A percentile compares a stretch with the other conserved stretches of the same genome.
Conservation (phyloP, 1,140 invertebrate genomes). For the Drosophila truncata region DNA sequence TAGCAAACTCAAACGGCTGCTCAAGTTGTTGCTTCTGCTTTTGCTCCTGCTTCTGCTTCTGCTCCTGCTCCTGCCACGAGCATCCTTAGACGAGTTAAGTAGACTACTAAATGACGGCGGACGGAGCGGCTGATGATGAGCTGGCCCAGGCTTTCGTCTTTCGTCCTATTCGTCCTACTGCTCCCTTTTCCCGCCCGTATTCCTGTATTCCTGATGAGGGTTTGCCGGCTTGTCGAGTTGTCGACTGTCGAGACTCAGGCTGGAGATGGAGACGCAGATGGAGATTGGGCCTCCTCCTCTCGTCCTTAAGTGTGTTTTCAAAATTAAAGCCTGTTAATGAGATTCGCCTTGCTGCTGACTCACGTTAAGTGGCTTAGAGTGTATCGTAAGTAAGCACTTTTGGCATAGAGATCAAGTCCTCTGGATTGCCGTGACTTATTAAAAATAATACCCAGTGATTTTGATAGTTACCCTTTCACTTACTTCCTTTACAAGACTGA, state of each 20-base stretch:
- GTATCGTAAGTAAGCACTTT: conserved; percentile 81
- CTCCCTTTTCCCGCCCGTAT: conserved; percentile 9
- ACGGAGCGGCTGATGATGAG: conserved; percentile 48
- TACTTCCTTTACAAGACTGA: neutral
- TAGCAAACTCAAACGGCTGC: conserved; percentile 66
- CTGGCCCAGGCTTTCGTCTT: conserved; percentile 28
- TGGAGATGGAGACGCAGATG: conserved; percentile 6
- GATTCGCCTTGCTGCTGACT: conserved; percentile 82
- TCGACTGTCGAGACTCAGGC: conserved; percentile 36
- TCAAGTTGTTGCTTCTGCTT: conserved; percentile 67
- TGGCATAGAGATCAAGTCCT: conserved; percentile 46
- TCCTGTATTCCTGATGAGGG: conserved; percentile 50
- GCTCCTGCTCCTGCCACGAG: conserved; percentile 50
- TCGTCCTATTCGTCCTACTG: neutral
- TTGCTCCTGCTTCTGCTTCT: conserved; percentile 33
- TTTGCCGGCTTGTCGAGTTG: conserved; percentile 52
- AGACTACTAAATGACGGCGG: conserved; percentile 79
- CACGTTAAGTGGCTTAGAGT: conserved; percentile 82
- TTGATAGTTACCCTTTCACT: conserved; percentile 25
- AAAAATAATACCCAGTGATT: conserved; percentile 73
- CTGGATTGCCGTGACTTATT: conserved; percentile 59
- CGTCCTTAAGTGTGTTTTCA: conserved; percentile 81
- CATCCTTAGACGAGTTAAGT: conserved; percentile 81
- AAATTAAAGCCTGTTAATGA: conserved; percentile 83
- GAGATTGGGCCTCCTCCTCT: conserved; percentile 15